Evolutionary conservation across 2,797 vertebrate genomes (phyloP).

Genomic region (Eulemur mongoz): DNA sequence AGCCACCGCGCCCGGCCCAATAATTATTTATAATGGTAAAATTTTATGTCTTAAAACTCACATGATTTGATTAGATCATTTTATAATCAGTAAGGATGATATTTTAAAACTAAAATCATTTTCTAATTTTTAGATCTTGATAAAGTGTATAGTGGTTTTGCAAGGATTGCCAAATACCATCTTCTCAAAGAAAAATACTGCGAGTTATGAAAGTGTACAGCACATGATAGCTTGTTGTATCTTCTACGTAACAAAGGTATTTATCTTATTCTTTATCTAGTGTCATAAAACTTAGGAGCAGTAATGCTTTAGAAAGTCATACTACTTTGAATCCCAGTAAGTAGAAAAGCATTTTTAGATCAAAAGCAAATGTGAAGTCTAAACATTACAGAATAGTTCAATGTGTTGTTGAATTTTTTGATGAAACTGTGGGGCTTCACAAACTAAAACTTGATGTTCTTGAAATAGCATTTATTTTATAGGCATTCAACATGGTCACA

Average conservation of each 20-base stretch:
- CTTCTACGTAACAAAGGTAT: slow-evolving; percentile 93
- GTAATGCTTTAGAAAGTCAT: background rate
- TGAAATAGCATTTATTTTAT: background rate
- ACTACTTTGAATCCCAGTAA: background rate
- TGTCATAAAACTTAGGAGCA: background rate
- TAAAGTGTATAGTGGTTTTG: slow-evolving; percentile 92
- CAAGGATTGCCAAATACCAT: slow-evolving; percentile 88
- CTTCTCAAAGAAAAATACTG: slow-evolving; percentile 85
- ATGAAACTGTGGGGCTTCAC: background rate
- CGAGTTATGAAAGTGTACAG: slow-evolving; percentile 87
- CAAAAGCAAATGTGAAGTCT: background rate
- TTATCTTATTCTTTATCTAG: slow-evolving; percentile 33
- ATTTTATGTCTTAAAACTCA: slow-evolving; percentile 33
- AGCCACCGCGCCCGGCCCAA: background rate
- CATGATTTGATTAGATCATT: background rate
- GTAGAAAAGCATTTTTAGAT: slow-evolving; percentile 17
- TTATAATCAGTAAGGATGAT: slow-evolving; percentile 12
- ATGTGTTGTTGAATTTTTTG: background rate
- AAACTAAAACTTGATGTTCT: background rate
- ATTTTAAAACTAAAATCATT: slow-evolving; percentile 37
- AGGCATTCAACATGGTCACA: background rate
- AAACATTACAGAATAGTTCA: background rate
- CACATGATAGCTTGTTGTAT: slow-evolving; percentile 95
- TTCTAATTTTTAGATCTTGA: slow-evolving; percentile 90
- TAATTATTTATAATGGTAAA: background rate